These are phyloP conservation scores for Punctoribates punctum DNA, from an alignment of 2,888 invertebrate species.

Conservation along the genomic window DNA sequence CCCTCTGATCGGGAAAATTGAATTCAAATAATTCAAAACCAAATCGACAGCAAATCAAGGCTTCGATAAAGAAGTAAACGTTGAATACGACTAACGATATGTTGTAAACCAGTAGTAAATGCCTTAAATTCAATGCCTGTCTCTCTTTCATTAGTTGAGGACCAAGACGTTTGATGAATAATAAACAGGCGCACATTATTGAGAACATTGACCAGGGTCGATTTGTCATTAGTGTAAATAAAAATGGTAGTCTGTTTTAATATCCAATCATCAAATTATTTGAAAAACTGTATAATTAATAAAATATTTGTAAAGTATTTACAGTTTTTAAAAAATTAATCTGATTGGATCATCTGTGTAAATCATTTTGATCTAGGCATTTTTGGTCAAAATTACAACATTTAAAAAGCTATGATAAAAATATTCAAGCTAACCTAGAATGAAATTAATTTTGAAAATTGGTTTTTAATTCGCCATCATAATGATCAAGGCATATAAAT, in stretches of 20 bases:
- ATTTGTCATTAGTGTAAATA: not conserved
- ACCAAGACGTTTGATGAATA: slow-evolving; percentile 32
- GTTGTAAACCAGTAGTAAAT: slow-evolving; percentile 6
- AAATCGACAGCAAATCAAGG: not conserved
- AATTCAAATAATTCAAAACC: not conserved
- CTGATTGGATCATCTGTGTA: no score
- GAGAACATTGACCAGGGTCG: slow-evolving; percentile 39
- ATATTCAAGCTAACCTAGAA: no score
- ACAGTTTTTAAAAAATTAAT: no score
- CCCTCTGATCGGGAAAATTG: no score
- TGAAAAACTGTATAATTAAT: no score
- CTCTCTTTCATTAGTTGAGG: slow-evolving; percentile 39
- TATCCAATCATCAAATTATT: not conserved
- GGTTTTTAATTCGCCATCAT: no score
- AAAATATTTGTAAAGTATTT: no score
- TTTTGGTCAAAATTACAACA: no score
- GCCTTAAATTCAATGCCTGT: not conserved
- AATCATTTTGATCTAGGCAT: no score
- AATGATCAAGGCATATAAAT: no score
- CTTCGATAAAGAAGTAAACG: slow-evolving; percentile 10
- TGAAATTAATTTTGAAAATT: no score
- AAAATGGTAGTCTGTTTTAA: not conserved
- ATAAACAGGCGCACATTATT: slow-evolving; percentile 12
- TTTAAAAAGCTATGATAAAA: no score
- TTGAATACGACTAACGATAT: not conserved